Percentiles rank a stretch among this genome's conserved stretches.
Evolutionary conservation across 2,113 vertebrate genomes (phyloP).

Genomic region (Dipodomys stephensi): DNA sequence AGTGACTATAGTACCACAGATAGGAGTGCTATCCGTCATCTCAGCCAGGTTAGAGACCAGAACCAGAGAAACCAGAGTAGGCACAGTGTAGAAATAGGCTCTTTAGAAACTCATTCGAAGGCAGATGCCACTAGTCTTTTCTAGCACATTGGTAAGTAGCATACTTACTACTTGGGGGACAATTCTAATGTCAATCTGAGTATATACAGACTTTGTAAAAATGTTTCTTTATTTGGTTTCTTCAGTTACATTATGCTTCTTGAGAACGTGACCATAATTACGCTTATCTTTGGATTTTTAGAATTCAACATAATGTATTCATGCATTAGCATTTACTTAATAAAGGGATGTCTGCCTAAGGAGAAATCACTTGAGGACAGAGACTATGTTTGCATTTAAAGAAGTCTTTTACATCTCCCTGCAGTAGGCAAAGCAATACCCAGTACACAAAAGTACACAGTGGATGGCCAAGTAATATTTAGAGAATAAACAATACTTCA

Average conservation of each 20-base stretch:
- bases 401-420: neutral
- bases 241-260: neutral
- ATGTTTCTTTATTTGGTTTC: neutral
- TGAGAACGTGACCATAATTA: neutral
- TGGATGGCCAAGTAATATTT: neutral
- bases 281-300: conserved; percentile 3
- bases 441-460: conserved; percentile 5
- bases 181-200: neutral
- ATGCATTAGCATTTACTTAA: neutral
- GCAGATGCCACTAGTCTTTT: neutral
- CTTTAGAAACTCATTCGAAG: neutral
- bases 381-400: conserved; percentile 33
- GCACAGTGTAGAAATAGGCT: neutral
- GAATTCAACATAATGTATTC: neutral
- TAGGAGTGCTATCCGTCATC: neutral
- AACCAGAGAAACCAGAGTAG: neutral
- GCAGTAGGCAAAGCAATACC: neutral
- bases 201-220: neutral
- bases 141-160: neutral
- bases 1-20: neutral
- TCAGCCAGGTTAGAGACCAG: neutral
- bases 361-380: neutral
- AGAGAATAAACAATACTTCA: conserved; percentile 14
- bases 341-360: neutral
- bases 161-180: neutral